A percentile compares a stretch with the other conserved stretches of the same genome.
These are phyloP conservation scores for Heliocidaris tuberculata DNA, from an alignment of 35 echinoderm and acorn worm genomes.

Conservation along the genomic window DNA sequence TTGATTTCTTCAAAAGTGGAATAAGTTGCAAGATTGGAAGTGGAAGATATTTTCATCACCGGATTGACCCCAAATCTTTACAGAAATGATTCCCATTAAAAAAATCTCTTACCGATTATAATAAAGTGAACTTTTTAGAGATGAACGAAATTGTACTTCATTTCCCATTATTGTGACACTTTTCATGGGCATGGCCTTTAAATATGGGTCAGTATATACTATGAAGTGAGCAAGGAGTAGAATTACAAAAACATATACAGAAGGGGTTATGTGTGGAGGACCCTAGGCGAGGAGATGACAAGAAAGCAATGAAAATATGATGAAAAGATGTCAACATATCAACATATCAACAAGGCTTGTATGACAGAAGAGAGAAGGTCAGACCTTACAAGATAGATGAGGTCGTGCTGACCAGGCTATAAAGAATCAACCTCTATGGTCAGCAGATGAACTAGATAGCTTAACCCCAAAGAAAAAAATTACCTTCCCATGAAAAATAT, in stretches of 20 bases:
- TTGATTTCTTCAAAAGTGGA: too few species aligned
- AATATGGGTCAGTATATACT: neutral
- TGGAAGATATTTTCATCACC: neutral
- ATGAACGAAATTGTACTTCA: too few species aligned
- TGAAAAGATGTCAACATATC: neutral
- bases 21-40: too few species aligned
- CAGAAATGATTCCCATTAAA: neutral
- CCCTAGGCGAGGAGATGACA: neutral
- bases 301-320: neutral
- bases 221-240: neutral
- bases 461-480: neutral
- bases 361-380: neutral
- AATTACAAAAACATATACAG: slow-evolving; percentile 4
- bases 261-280: neutral
- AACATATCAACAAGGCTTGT: neutral
- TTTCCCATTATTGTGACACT: neutral
- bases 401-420: neutral
- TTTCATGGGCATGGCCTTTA: neutral
- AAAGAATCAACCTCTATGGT: neutral
- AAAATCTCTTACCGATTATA: neutral
- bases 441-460: neutral
- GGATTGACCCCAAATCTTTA: neutral
- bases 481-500: neutral
- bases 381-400: neutral
- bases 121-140: too few species aligned